These are phyloP conservation scores for Callimorpha dominula DNA, from an alignment of 2,888 invertebrate genomes.

Conservation along the genomic window DNA sequence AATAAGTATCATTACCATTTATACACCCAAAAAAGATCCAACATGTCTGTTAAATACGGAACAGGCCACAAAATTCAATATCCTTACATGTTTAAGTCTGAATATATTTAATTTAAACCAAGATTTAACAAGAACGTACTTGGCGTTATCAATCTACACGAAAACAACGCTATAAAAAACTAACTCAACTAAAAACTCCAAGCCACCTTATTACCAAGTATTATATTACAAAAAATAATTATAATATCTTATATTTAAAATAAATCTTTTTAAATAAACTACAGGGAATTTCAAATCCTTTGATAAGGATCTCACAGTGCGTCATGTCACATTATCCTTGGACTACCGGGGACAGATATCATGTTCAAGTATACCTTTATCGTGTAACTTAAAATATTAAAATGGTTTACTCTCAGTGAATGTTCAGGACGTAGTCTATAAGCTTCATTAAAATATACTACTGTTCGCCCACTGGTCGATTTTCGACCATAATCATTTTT, in stretches of 20 bases:
- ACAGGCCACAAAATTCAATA: neutral
- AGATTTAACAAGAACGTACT: conserved; percentile 5
- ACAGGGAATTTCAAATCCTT: conserved; percentile 4
- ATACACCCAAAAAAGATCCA: too few species aligned
- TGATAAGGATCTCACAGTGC: conserved; percentile 21
- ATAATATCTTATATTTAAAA: conserved; percentile 5
- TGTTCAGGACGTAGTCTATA: too few species aligned
- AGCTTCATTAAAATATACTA: too few species aligned
- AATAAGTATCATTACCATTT: neutral
- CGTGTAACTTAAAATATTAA: neutral
- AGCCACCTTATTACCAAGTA: conserved; percentile 8
- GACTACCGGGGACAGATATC: conserved; percentile 21
- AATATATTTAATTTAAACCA: conserved; percentile 2
- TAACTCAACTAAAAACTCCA: conserved; percentile 12
- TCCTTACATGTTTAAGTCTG: neutral
- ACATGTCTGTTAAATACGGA: neutral
- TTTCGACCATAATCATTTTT: too few species aligned
- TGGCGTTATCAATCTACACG: neutral
- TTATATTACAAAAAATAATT: conserved; percentile 12
- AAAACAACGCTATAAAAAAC: conserved; percentile 1
- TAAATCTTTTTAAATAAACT: conserved; percentile 2
- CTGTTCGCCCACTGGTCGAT: too few species aligned
- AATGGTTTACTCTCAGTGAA: too few species aligned
- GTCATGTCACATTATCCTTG: conserved; percentile 15
- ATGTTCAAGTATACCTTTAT: conserved; percentile 35